Evolutionary conservation across 2,888 invertebrate genomes (phyloP), one percentile per base, ranked within the genome.

Genomic region (Globia sparganii): DNA sequence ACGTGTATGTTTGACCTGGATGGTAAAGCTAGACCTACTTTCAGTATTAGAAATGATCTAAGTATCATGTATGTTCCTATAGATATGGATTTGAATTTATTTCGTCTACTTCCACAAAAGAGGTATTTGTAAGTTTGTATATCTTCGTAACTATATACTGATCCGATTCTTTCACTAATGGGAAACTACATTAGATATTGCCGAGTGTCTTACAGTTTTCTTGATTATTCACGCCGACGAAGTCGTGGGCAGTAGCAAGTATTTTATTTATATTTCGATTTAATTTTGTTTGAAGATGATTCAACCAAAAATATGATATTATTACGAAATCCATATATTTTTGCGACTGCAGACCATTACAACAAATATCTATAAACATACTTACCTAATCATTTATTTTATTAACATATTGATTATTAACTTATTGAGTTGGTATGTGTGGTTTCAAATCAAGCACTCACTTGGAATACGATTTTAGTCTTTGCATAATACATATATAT

Each of bases 1-100:
- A 91, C 92, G 92, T 92, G 85, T 86, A 86, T 80, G 87, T 89
- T 86, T 90, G 91, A 92, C 92, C 91, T 90, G 87, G 86, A 91
- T 91, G 77, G 78, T 87, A 83, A 79, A 84, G 86, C 80, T 87
- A 89, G 87, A 85, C 87, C 84, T 83, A 86, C 81, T 87, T 87
- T 74, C 75, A 80, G 77, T 68, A 67, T 78, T 59, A 80, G 69
- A 80, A 61, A 59, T 59, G 68, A 49, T 58, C 77, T 75, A 64
- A 56, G 64, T 43, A 25, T 28, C n/a, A 15, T 34, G 43, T 65
- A 65, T 37, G 25, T 61, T 40, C 4, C n/a, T 61, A 6, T 49
- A 31, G 37, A 37, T 25, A 61, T 61, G 4, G 0, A 53, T 72
- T 62, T 62, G 13, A 6, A 49, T 37, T 31, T 46, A 15, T 65